Evolutionary conservation across 2,888 invertebrate genomes (phyloP).

Genomic region (Drosophila antonietae): DNA sequence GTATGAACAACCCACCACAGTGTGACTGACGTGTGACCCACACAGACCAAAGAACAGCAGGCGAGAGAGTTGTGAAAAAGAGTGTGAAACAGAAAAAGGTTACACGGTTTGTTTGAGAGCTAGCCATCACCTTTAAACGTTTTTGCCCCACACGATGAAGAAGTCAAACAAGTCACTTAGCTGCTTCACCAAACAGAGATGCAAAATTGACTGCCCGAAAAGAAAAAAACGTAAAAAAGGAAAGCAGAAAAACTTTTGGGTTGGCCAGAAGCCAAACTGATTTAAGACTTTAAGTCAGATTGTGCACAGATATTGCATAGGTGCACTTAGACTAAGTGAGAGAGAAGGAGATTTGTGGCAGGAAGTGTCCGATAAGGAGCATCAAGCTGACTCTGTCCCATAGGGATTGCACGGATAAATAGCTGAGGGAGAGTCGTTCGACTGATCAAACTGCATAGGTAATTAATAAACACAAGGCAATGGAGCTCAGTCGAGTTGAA

Average conservation of each 20-base stretch:
- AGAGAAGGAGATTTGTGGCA: conserved; percentile 64
- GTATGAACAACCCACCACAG: conserved; percentile 39
- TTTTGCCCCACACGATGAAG: conserved; percentile 60
- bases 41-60: neutral
- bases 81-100: conserved; percentile 37
- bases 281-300: conserved; percentile 58
- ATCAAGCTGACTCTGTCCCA: conserved; percentile 24
- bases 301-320: conserved; percentile 35
- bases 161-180: conserved; percentile 78
- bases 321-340: conserved; percentile 50
- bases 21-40: conserved; percentile 42
- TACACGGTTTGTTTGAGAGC: conserved; percentile 30
- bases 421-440: conserved; percentile 8
- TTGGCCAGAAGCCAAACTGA: conserved; percentile 62
- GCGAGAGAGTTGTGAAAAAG: neutral
- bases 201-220: conserved; percentile 52
- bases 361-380: conserved; percentile 66
- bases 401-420: conserved; percentile 22
- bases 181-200: conserved; percentile 38
- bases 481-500: neutral
- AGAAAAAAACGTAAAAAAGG: neutral
- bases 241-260: conserved; percentile 1
- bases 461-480: conserved; percentile 27
- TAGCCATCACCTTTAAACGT: conserved; percentile 54
- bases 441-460: conserved; percentile 42